Evolutionary conservation across 2,888 invertebrate species (phyloP), one percentile per base, ranked within the genome.

Genomic region (Ophion costatus): DNA sequence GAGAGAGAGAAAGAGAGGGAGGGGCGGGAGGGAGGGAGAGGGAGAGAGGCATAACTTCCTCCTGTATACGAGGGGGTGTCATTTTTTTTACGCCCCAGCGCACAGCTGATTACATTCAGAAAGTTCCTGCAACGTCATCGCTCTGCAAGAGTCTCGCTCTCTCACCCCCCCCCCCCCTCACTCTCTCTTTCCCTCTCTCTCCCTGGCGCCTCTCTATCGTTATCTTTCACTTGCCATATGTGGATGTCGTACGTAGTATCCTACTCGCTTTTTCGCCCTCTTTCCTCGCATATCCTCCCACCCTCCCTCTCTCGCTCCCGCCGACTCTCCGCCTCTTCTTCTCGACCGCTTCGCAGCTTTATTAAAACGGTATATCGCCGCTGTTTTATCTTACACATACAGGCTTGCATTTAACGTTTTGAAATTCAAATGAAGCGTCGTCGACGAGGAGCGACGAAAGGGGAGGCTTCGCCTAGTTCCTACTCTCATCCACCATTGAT

Each of bases 321-420:
- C 24, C 24, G 22, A 56, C 14, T 24, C 20, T 61, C 29, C 42
- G 51, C 59, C 42, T 63, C 70, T 70, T 22, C 74, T 73, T 79
- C 77, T 80, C 78, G 76, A 73, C 70, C 73, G 57, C 70, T 88
- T 87, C 86, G 88, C 85, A 88, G 90, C 90, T 91, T 91, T 91
- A 90, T 91, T 90, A 91, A 91, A 91, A 91, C 90, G 87, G 89
- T 90, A 90, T 90, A 91, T 90, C 90, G 89, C 87, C 86, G 71
- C 82, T 89, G 89, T 91, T 91, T 90, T 90, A 91, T 91, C 91
- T 90, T 91, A 90, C 89, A 91, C 90, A 88, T 88, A 89, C 90
- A 90, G 91, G 88, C 90, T 90, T 89, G 90, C 90, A 91, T 91
- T 90, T 90, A 90, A 90, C 88, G 89, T 91, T 91, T 91, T 91